Evolutionary conservation across 1,140 invertebrate species (phyloP).

Genomic region (Drosophila mojavensis): DNA sequence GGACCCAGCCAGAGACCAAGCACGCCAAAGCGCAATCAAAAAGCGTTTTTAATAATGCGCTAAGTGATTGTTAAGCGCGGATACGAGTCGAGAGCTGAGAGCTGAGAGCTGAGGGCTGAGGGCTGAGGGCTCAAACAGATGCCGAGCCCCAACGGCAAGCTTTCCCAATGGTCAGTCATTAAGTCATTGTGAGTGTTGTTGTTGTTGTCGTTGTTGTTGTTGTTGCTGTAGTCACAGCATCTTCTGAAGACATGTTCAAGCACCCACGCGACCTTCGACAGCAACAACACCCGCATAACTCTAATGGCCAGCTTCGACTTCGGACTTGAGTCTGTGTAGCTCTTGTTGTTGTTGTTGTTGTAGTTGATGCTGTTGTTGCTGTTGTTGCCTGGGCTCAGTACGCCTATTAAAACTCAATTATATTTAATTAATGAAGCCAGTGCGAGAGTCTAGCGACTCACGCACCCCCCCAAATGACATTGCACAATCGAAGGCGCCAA

Average conservation of each 20-base stretch:
- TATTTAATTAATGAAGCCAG: conserved; percentile 74
- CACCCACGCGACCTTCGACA: conserved; percentile 70
- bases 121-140: conserved; percentile 18
- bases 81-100: conserved; percentile 13
- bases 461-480: conserved; percentile 40
- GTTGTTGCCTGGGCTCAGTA: conserved; percentile 16
- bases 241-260: conserved; percentile 18
- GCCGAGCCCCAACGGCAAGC: conserved; percentile 1
- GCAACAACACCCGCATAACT: conserved; percentile 39
- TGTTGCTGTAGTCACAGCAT: conserved; percentile 28
- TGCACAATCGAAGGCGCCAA: conserved; percentile 64
- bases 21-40: conserved; percentile 79
- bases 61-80: conserved; percentile 77
- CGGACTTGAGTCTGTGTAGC: not conserved
- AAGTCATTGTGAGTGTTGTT: conserved; percentile 34
- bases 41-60: conserved; percentile 82
- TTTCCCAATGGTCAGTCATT: conserved; percentile 51
- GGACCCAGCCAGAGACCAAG: conserved; percentile 21
- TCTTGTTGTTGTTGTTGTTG: not conserved
- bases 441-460: conserved; percentile 29
- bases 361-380: not conserved
- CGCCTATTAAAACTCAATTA: conserved; percentile 78
- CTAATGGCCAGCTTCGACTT: conserved; percentile 1
- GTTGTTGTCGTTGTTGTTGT: conserved; percentile 7
- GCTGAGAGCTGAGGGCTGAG: conserved; percentile 5